Percentiles rank a stretch among this genome's conserved stretches.
Conservation (phyloP, 2,113 vertebrate genomes). For the Cyprinodon brontotheroides region DNA sequence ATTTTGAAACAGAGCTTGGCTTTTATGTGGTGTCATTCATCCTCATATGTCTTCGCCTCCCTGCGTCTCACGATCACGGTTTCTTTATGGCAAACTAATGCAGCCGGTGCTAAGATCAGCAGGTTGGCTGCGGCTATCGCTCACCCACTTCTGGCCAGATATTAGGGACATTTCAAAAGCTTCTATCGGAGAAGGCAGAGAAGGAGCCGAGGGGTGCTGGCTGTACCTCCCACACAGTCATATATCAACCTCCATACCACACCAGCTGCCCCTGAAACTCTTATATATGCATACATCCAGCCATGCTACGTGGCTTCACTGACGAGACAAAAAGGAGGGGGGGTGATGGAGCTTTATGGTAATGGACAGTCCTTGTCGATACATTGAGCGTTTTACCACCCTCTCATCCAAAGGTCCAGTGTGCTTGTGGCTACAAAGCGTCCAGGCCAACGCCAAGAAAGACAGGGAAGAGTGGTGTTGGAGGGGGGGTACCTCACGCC, state of each 20-base stretch:
- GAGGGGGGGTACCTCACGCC: conserved; percentile 47
- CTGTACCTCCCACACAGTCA: conserved; percentile 54
- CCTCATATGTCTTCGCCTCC: conserved; percentile 72
- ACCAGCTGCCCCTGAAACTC: conserved; percentile 24
- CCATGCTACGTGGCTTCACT: conserved; percentile 24
- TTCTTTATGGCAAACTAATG: conserved; percentile 77
- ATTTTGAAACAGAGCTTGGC: conserved; percentile 71
- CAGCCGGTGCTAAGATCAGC: conserved; percentile 72
- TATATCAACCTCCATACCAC: conserved; percentile 49
- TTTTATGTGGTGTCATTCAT: conserved; percentile 76
- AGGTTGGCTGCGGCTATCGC: conserved; percentile 62
- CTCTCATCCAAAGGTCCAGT: conserved; percentile 54
- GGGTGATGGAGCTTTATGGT: conserved; percentile 55
- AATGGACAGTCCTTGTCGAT: conserved; percentile 57
- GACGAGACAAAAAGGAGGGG: conserved; percentile 35
- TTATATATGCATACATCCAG: conserved; percentile 12
- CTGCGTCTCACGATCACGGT: conserved; percentile 67
- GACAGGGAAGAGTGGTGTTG: conserved; percentile 29
- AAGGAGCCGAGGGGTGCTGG: conserved; percentile 38
- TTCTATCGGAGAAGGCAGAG: conserved; percentile 36
- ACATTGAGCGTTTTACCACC: conserved; percentile 53
- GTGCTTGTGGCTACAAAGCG: conserved; percentile 23
- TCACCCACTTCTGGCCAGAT: conserved; percentile 50
- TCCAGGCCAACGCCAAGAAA: conserved; percentile 20
- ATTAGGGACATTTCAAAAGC: conserved; percentile 50